Evolutionary conservation across 2,888 invertebrate genomes (phyloP).

Genomic region (Hemicrepidius hirtus): DNA sequence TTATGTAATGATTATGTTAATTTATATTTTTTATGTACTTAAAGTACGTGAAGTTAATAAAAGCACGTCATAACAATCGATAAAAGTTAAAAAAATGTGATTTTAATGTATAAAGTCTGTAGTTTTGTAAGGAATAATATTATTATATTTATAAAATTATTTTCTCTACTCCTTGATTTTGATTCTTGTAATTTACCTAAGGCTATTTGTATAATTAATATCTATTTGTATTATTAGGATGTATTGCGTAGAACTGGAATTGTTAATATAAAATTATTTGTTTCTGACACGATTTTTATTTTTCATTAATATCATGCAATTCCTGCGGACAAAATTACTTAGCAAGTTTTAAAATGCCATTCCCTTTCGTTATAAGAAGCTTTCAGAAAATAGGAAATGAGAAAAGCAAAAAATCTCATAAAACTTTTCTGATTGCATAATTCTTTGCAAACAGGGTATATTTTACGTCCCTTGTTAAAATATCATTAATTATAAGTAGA

Average conservation of each 20-base stretch:
- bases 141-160: constrained; percentile 45
- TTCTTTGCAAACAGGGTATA: constrained; percentile 7
- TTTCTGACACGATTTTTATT: constrained; percentile 12
- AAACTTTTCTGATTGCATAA: constrained; percentile 32
- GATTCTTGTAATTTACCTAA: constrained; percentile 15
- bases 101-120: constrained; percentile 44
- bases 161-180: constrained; percentile 37
- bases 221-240: constrained; percentile 35
- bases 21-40: constrained; percentile 37
- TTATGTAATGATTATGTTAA: constrained; percentile 20
- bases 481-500: constrained; percentile 26
- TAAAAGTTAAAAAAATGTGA: constrained; percentile 44
- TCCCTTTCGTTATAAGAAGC: constrained; percentile 10
- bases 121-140: constrained; percentile 39
- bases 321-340: constrained; percentile 1
- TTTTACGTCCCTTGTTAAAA: constrained; percentile 19
- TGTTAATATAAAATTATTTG: constrained; percentile 45
- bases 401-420: constrained; percentile 29
- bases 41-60: constrained; percentile 29
- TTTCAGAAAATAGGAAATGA: constrained; percentile 32
- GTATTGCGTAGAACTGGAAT: constrained; percentile 25
- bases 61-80: constrained; percentile 25
- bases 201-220: constrained; percentile 18
- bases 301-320: not conserved
- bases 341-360: constrained; percentile 1